Conservation (phyloP, 1,140 invertebrate species). For the Hycleus cichorii region DNA sequence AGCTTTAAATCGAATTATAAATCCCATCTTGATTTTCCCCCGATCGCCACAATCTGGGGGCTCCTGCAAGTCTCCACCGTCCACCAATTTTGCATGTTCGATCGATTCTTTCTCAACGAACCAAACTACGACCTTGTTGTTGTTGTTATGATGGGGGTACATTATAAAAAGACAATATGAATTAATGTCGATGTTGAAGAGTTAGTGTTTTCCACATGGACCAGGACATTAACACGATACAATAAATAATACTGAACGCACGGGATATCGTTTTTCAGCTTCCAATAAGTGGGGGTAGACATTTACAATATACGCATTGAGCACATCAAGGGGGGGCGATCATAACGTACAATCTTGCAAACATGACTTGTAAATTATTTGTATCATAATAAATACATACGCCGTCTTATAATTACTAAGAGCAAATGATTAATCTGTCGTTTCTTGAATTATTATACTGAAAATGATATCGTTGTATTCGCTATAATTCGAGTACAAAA, state of each 20-base stretch:
- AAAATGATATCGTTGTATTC: constrained; percentile 7
- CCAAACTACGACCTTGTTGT: too few relatives aligned
- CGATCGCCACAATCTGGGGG: too few relatives aligned
- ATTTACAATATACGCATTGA: constrained; percentile 9
- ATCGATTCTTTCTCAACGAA: too few relatives aligned
- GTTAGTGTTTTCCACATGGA: constrained; percentile 29
- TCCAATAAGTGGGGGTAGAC: constrained; percentile 13
- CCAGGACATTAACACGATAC: constrained; percentile 28
- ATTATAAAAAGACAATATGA: neutral
- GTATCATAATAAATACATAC: constrained; percentile 29
- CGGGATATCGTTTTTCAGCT: constrained; percentile 21
- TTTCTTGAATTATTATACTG: constrained; percentile 22
- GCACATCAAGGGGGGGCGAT: constrained; percentile 9
- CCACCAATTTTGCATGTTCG: too few relatives aligned
- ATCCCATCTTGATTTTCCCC: too few relatives aligned
- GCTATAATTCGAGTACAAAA: too few relatives aligned
- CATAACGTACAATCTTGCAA: constrained; percentile 22
- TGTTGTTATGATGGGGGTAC: too few relatives aligned
- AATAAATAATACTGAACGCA: constrained; percentile 26
- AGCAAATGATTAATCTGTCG: constrained; percentile 26
- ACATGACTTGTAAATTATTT: constrained; percentile 28
- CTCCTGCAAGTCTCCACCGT: too few relatives aligned
- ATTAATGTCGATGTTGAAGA: constrained; percentile 16
- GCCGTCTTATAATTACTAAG: constrained; percentile 23
- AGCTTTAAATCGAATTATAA: too few relatives aligned